phyloP scores from a whole-genome alignment of 1,140 invertebrate genomes.

The Drosophila subobscura region DNA sequence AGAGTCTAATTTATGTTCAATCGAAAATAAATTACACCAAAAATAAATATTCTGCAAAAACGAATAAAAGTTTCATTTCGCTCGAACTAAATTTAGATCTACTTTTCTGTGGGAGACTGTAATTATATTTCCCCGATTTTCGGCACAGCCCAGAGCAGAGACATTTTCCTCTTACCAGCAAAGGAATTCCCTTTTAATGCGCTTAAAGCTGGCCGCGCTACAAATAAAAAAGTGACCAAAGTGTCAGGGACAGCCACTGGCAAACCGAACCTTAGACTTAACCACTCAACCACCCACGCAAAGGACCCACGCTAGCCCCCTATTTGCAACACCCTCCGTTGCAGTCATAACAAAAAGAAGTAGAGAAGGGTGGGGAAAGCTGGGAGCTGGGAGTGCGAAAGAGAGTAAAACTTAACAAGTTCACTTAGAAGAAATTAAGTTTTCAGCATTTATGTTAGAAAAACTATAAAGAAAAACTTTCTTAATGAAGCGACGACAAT shows the following conservation, averaged over 20 bases:
- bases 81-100: background rate
- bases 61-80: background rate
- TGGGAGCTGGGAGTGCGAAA: background rate
- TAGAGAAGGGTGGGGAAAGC: constrained; percentile 13
- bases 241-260: constrained; percentile 63
- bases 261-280: constrained; percentile 27
- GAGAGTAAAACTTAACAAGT: constrained; percentile 74
- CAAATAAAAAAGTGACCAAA: constrained; percentile 38
- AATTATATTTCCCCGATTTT: constrained; percentile 21
- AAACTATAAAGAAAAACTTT: constrained; percentile 80
- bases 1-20: too few species aligned
- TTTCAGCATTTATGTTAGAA: constrained; percentile 79
- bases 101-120: constrained; percentile 10
- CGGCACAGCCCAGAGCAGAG: constrained; percentile 15
- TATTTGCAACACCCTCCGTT: background rate
- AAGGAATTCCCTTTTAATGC: constrained; percentile 56
- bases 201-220: constrained; percentile 47
- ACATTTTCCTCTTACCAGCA: constrained; percentile 5
- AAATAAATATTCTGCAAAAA: too few species aligned
- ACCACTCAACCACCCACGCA: constrained; percentile 3
- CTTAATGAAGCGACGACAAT: constrained; percentile 79
- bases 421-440: constrained; percentile 80
- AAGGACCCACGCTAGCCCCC: background rate
- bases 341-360: constrained; percentile 61
- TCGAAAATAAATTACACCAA: too few species aligned